Evolutionary conservation across 2,113 vertebrate genomes (phyloP).

Genomic region (Dolichallabes microphthalmus): DNA sequence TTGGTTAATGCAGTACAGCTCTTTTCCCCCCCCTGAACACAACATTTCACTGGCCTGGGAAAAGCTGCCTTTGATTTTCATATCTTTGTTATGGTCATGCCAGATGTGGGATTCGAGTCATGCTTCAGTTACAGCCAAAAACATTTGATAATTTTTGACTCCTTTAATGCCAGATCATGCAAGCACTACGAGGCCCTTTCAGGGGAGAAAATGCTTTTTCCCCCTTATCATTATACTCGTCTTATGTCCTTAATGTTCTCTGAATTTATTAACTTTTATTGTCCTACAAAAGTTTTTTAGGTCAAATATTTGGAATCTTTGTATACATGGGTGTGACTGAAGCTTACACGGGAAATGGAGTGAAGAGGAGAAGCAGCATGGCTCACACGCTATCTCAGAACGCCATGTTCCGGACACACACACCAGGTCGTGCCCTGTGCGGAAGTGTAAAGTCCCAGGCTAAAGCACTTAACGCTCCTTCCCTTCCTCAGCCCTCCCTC

Average conservation of each 20-base stretch:
- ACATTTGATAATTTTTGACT: slow-evolving; percentile 61
- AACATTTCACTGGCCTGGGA: slow-evolving; percentile 55
- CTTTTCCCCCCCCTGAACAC: slow-evolving; percentile 56
- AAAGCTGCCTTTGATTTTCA: slow-evolving; percentile 62
- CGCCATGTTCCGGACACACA: slow-evolving; percentile 44
- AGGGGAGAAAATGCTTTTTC: slow-evolving; percentile 52
- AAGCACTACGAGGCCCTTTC: slow-evolving; percentile 56
- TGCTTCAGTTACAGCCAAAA: slow-evolving; percentile 60
- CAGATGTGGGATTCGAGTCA: slow-evolving; percentile 62
- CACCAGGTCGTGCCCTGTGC: slow-evolving; percentile 35
- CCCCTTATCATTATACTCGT: neutral
- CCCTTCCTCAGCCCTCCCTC: slow-evolving; percentile 35
- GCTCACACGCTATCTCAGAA: slow-evolving; percentile 22
- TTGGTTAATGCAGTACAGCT: slow-evolving; percentile 65
- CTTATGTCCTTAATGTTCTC: neutral
- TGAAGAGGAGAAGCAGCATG: neutral
- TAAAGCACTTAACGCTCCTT: slow-evolving; percentile 44
- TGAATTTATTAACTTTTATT: slow-evolving; percentile 34
- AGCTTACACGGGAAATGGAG: slow-evolving; percentile 19
- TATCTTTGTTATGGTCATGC: slow-evolving; percentile 67
- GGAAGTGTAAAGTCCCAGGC: slow-evolving; percentile 38
- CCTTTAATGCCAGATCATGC: slow-evolving; percentile 47
- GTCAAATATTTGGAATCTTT: slow-evolving; percentile 45
- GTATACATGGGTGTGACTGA: slow-evolving; percentile 8
- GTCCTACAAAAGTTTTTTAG: slow-evolving; percentile 26